Conservation (phyloP, 2,888 invertebrate genomes). For the Habroteleia sp. region DNA sequence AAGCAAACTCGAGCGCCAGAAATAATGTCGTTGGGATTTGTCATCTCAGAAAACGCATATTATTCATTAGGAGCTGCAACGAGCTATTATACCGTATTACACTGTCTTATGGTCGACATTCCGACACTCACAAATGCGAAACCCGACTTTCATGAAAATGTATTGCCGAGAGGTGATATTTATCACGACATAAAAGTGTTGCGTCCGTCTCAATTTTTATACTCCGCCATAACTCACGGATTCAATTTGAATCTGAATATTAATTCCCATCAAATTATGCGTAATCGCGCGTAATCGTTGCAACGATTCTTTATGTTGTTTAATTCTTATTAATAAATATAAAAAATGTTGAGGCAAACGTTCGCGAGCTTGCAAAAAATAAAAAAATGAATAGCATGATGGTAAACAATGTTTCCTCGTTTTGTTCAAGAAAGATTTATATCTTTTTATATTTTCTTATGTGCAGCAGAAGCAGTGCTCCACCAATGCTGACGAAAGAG, state of each 20-base stretch:
- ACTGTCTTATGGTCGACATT: constrained; percentile 60
- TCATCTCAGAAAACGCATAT: constrained; percentile 59
- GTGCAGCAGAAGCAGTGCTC: too few relatives aligned
- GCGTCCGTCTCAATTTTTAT: constrained; percentile 43
- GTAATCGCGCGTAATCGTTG: constrained; percentile 14
- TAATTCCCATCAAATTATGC: constrained; percentile 21
- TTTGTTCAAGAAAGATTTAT: too few relatives aligned
- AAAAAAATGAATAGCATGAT: too few relatives aligned
- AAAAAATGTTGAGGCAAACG: too few relatives aligned
- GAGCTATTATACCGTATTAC: constrained; percentile 62
- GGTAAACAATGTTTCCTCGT: too few relatives aligned
- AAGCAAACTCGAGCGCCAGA: constrained; percentile 46
- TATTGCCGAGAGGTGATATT: constrained; percentile 48
- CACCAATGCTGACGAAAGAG: too few relatives aligned
- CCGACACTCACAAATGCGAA: constrained; percentile 58
- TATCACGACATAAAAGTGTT: constrained; percentile 41
- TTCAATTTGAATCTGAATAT: constrained; percentile 34
- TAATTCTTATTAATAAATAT: too few relatives aligned
- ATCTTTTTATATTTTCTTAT: too few relatives aligned
- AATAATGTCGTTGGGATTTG: constrained; percentile 62
- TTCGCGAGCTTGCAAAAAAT: too few relatives aligned
- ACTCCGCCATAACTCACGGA: constrained; percentile 10
- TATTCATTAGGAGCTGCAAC: constrained; percentile 61
- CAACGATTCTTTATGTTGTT: too few relatives aligned
- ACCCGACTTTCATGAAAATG: constrained; percentile 58